These are phyloP conservation scores for Microhierax caerulescens DNA, from an alignment of 2,797 vertebrate species.

Conservation along the genomic window DNA sequence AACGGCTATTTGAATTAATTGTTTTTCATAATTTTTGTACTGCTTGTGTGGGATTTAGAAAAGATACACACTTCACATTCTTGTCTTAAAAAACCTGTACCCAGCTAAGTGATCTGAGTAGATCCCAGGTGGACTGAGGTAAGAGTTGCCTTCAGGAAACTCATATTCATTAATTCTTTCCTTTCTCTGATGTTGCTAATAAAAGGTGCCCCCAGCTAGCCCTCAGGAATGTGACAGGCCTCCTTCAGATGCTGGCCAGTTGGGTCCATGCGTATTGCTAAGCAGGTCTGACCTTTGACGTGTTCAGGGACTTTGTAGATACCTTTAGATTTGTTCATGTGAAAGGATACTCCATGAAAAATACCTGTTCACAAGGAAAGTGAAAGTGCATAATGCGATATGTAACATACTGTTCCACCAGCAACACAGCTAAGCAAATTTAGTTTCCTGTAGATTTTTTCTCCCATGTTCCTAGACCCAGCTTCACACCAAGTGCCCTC, in stretches of 20 bases:
- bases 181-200: not conserved
- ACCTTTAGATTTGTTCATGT: not conserved
- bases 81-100: not conserved
- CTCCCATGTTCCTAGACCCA: not conserved
- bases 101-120: not conserved
- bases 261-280: too few species aligned
- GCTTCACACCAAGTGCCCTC: not conserved
- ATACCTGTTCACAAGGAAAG: not conserved
- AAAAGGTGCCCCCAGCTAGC: not conserved
- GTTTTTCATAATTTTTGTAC: not conserved
- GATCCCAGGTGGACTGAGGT: not conserved
- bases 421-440: not conserved
- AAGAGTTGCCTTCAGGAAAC: not conserved
- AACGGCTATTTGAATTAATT: conserved; percentile 29
- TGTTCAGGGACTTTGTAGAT: not conserved
- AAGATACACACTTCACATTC: not conserved
- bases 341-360: not conserved
- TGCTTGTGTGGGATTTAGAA: not conserved
- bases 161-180: not conserved
- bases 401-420: not conserved
- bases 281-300: not conserved
- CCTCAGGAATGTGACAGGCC: not conserved
- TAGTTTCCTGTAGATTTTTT: not conserved
- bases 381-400: not conserved
- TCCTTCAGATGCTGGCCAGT: not conserved